Percentiles rank a stretch among this genome's conserved stretches.
These are phyloP conservation scores for Shinisaurus crocodilurus DNA, from an alignment of 2,113 vertebrate genomes.

Conservation along the genomic window DNA sequence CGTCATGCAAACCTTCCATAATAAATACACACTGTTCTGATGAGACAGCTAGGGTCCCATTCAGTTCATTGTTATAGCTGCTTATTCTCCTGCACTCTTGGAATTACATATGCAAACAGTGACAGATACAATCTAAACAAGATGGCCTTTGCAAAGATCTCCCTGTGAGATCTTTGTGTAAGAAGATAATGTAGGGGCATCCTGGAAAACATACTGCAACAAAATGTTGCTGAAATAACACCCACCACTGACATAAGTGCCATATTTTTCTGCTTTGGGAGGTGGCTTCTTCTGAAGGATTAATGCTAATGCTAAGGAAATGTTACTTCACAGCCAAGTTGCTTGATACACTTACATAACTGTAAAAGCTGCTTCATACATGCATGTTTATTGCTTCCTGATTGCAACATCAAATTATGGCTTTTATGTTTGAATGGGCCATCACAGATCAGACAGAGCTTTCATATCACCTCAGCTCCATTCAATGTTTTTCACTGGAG, in stretches of 20 bases:
- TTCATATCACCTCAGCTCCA: neutral
- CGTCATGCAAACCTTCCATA: neutral
- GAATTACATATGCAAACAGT: slow-evolving; percentile 16
- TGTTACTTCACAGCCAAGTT: neutral
- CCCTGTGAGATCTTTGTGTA: slow-evolving; percentile 13
- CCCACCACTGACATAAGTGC: neutral
- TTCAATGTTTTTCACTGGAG: neutral
- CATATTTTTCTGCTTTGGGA: neutral
- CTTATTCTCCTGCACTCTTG: neutral
- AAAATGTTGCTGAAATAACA: slow-evolving; percentile 4
- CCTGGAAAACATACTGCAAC: neutral
- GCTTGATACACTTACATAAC: neutral
- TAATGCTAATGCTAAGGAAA: neutral
- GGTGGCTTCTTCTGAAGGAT: neutral
- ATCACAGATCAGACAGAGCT: neutral
- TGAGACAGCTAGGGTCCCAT: neutral
- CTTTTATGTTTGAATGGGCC: neutral
- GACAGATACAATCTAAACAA: slow-evolving; percentile 15
- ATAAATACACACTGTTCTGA: neutral
- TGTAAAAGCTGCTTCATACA: neutral
- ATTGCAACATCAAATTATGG: neutral
- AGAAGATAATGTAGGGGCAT: neutral
- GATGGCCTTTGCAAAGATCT: slow-evolving; percentile 21
- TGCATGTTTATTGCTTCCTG: neutral
- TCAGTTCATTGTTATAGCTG: neutral